Evolutionary conservation across 2,113 vertebrate species (phyloP).

Genomic region (Orycteropus afer): DNA sequence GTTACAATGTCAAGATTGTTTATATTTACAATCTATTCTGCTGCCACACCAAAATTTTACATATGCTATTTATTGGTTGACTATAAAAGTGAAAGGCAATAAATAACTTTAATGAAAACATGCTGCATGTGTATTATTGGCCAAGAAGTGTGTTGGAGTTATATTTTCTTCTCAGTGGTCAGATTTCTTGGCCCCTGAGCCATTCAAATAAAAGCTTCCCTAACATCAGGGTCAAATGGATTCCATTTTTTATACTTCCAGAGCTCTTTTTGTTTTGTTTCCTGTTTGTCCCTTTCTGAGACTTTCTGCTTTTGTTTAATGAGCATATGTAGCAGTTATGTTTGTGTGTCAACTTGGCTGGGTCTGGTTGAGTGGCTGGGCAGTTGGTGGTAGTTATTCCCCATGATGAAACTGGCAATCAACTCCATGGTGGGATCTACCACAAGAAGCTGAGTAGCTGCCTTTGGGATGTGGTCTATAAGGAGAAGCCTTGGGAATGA

Average conservation of each 20-base stretch:
- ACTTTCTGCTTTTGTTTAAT: not conserved
- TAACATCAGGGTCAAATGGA: not conserved
- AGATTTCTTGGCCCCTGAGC: not conserved
- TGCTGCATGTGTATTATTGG: not conserved
- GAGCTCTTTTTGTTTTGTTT: not conserved
- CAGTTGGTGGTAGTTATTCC: no score
- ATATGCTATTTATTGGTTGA: not conserved
- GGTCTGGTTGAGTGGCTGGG: no score
- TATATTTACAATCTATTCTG: not conserved
- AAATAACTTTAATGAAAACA: not conserved
- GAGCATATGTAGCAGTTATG: no score
- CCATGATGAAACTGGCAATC: no score
- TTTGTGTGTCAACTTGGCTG: no score
- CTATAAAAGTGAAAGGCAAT: not conserved
- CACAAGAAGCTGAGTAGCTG: no score
- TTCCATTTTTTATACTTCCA: not conserved
- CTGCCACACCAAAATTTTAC: not conserved
- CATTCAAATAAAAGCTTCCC: not conserved
- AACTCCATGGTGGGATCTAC: no score
- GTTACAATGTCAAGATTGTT: not conserved
- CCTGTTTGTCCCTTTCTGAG: conserved; percentile 1
- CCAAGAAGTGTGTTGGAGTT: not conserved
- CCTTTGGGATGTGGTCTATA: no score
- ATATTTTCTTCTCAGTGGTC: not conserved
- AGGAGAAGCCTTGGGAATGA: no score